phyloP scores from a whole-genome alignment of 2,888 invertebrate genomes.

The Drosophila tripunctata region DNA sequence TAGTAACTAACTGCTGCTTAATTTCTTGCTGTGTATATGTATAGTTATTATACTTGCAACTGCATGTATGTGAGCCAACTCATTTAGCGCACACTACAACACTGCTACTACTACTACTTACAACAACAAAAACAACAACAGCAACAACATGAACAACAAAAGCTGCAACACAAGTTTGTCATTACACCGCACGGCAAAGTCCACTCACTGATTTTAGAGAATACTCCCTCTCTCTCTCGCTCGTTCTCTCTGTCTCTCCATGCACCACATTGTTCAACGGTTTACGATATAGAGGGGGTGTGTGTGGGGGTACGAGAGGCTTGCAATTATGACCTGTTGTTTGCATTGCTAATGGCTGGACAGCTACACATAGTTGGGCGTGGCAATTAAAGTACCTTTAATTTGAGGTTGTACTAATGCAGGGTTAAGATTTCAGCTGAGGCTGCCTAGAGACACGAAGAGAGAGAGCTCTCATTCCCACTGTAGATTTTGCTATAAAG shows the following conservation, averaged over 20 bases:
- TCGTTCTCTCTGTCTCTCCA: no score
- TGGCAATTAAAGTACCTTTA: slow-evolving; percentile 54
- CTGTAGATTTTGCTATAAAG: no score
- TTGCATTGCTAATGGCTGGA: slow-evolving; percentile 47
- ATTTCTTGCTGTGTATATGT: no score
- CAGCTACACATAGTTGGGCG: slow-evolving; percentile 48
- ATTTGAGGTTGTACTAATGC: slow-evolving; percentile 10
- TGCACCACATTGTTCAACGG: no score
- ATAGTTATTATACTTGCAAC: slow-evolving; percentile 12
- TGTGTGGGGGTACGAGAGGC: background rate
- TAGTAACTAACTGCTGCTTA: no score
- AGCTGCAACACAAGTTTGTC: slow-evolving; percentile 46
- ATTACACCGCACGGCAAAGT: slow-evolving; percentile 53
- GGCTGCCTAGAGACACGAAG: background rate
- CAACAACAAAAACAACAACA: slow-evolving; percentile 30
- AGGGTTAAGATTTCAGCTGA: background rate
- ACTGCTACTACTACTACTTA: no score
- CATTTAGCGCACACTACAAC: slow-evolving; percentile 53
- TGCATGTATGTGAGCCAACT: slow-evolving; percentile 38
- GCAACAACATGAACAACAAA: background rate
- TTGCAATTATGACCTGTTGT: slow-evolving; percentile 63
- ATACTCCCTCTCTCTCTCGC: no score
- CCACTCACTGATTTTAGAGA: slow-evolving; percentile 33
- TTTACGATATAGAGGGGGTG: background rate
- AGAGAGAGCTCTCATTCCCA: no score